phyloP scores from a whole-genome alignment of 2,113 vertebrate species.

The Rhinoderma darwinii region DNA sequence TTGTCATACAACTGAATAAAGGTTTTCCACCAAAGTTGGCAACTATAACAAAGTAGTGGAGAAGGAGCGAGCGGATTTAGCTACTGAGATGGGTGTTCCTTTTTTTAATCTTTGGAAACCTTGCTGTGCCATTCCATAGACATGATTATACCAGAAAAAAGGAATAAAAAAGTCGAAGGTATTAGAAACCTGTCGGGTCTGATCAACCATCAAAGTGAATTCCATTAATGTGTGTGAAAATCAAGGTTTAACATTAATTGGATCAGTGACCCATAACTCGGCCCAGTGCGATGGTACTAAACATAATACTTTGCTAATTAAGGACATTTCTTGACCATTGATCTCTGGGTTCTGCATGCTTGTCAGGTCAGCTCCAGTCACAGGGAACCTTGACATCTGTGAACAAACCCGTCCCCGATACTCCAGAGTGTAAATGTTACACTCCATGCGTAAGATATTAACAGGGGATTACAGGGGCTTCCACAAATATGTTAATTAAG shows the following conservation, averaged over 20 bases:
- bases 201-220: conserved; percentile 33
- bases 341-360: conserved; percentile 40
- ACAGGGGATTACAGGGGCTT: conserved; percentile 35
- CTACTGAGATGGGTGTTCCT: not conserved
- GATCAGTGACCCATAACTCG: conserved; percentile 45
- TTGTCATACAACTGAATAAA: not conserved
- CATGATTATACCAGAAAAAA: not conserved
- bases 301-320: conserved; percentile 53
- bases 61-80: not conserved
- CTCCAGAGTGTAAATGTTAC: conserved; percentile 1
- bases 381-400: conserved; percentile 28
- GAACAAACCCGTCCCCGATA: conserved; percentile 18
- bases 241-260: conserved; percentile 55
- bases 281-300: conserved; percentile 24
- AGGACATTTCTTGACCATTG: conserved; percentile 56
- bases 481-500: conserved; percentile 36
- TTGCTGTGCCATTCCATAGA: conserved; percentile 1
- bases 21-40: not conserved
- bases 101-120: conserved; percentile 7
- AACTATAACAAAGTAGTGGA: not conserved
- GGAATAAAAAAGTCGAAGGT: not conserved
- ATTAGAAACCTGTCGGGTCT: conserved; percentile 32
- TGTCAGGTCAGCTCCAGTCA: conserved; percentile 55
- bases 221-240: conserved; percentile 56
- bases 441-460: conserved; percentile 25